Evolutionary conservation across 2,113 vertebrate species (phyloP), one percentile per base, ranked within the genome.

Genomic region (Aspidoscelis tigris): DNA sequence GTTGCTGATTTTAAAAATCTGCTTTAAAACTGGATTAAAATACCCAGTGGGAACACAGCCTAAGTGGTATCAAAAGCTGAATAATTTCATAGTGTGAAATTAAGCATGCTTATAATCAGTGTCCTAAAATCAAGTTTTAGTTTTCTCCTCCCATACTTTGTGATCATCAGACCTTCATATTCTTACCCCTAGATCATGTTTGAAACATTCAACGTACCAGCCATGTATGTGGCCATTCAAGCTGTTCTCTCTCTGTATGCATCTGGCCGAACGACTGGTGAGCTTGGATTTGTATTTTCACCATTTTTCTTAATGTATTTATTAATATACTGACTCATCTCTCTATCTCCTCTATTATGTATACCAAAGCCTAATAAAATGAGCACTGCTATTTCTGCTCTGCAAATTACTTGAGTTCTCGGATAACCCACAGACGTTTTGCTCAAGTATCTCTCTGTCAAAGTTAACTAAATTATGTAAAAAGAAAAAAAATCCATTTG

Each of bases 161-260:
- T 73, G n/a, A 53, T 70, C n/a, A 44, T 83, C 85, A 78, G 22
- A 26, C 33, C 61, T 68, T 74, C 33, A 64, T 61, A 0, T 47
- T 85, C 33, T 70, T 86, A 2, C 0, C 83, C 87, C 26, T 80
- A 93, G 92, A 88, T 92, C 21, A 89, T 90, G 88, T 88, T 92
- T 85, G 90, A 94, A 87, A 90, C 2, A 0, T 93, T 93, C 88
- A 92, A 70, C 0, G 89, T 91, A 50, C 87, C 92, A 80, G 90
- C 93, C 33, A 78, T 64, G 83, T 89, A 91, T 0, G 90, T 75
- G 71, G 90, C 90, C 9, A 86, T 88, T 80, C 92, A 93, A 82
- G 94, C 94, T 1, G 92, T 91, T 76, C 91, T 93, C 22, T 89
- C 93, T 71, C 90, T 92, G 1, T 93, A 93, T 1, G 88, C 92